Conservation (phyloP, 2,888 invertebrate genomes). For the Microctonus brassicae region DNA sequence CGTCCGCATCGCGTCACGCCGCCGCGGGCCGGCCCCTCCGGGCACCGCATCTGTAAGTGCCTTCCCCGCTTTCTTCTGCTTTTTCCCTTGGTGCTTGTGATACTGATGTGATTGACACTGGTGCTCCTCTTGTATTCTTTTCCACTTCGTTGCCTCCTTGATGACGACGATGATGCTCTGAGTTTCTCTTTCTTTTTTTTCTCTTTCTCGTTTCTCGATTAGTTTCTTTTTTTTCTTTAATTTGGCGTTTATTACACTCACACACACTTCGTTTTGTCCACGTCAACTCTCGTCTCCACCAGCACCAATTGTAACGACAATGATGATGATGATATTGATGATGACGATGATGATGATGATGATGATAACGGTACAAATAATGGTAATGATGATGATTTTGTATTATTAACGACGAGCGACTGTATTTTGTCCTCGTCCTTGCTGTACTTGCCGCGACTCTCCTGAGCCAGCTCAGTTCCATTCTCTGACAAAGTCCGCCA, state of each 20-base stretch:
- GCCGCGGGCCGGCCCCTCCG: constrained; percentile 64
- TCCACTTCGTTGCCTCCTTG: constrained; percentile 41
- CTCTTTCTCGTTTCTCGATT: constrained; percentile 12
- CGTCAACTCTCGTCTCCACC: not conserved
- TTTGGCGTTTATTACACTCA: constrained; percentile 7
- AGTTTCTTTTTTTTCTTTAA: not conserved
- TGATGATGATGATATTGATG: too few relatives aligned
- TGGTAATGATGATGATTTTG: not conserved
- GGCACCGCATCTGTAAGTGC: constrained; percentile 66
- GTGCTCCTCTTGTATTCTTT: constrained; percentile 36
- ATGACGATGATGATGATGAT: too few relatives aligned
- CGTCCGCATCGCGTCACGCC: constrained; percentile 70
- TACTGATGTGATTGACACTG: constrained; percentile 37
- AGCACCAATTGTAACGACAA: too few relatives aligned
- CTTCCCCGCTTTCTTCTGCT: constrained; percentile 44
- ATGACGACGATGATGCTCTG: constrained; percentile 39
- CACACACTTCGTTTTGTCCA: not conserved
- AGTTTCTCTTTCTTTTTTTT: not conserved
- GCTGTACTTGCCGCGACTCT: not conserved
- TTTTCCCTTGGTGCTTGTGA: constrained; percentile 17
- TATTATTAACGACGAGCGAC: constrained; percentile 6
- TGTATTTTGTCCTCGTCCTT: constrained; percentile 9
- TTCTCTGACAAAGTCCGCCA: constrained; percentile 30
- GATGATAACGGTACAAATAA: too few relatives aligned
- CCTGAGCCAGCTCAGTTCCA: constrained; percentile 34